A percentile compares a stretch with the other conserved stretches of the same genome.
Evolutionary conservation across 2,113 vertebrate genomes (phyloP).

Genomic region (Falcunculus frontatus): DNA sequence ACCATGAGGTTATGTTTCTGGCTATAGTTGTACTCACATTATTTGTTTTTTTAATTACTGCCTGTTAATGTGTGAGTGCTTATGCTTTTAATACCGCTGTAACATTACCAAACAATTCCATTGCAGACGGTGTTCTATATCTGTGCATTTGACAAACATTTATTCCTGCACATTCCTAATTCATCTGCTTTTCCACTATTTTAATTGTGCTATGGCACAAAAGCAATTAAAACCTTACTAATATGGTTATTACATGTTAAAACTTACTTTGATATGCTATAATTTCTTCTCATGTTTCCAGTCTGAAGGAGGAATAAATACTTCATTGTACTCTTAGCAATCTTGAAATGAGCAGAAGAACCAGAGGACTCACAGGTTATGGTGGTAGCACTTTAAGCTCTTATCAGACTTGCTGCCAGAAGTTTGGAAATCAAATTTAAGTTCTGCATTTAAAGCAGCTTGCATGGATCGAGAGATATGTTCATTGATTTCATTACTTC

Average conservation of each 20-base stretch:
- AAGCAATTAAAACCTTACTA: neutral
- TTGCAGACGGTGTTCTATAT: neutral
- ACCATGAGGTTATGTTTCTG: neutral
- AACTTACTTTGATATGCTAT: neutral
- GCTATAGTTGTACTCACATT: neutral
- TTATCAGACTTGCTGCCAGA: neutral
- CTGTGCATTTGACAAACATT: neutral
- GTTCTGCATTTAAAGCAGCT: neutral
- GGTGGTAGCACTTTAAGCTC: neutral
- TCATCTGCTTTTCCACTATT: neutral
- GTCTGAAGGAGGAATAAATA: neutral
- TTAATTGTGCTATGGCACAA: neutral
- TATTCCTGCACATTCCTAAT: neutral
- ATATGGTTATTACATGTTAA: neutral
- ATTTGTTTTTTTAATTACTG: neutral
- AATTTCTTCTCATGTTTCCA: neutral
- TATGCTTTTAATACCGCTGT: neutral
- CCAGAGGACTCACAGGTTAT: neutral
- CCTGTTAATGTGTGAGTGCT: neutral
- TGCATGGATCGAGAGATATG: neutral
- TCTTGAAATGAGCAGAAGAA: neutral
- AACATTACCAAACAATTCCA: neutral
- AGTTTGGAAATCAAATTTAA: neutral
- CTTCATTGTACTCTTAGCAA: neutral
- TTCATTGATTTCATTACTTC: neutral